A percentile compares a stretch with the other conserved stretches of the same genome.
Conservation (phyloP, 2,113 vertebrate genomes). For the Lipophrys pholis region DNA sequence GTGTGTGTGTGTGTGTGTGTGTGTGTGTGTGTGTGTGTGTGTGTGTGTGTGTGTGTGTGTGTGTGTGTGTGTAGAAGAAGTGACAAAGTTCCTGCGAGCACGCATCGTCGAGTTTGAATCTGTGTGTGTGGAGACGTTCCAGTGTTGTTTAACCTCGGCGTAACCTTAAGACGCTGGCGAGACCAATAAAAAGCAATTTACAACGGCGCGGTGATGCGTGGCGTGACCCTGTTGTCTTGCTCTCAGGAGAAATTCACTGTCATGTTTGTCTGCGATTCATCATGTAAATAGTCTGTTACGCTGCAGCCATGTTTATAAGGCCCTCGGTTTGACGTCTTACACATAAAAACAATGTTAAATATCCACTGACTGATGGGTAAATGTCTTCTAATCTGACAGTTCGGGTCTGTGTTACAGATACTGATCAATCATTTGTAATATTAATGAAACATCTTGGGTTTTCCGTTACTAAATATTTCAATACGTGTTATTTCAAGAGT, state of each 20-base stretch:
- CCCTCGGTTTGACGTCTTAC: too few relatives aligned
- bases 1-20: too few relatives aligned
- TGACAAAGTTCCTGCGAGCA: conserved; percentile 29
- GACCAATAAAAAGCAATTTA: conserved; percentile 80
- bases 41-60: too few relatives aligned
- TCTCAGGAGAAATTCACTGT: conserved; percentile 41
- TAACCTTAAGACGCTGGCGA: conserved; percentile 67
- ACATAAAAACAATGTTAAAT: too few relatives aligned
- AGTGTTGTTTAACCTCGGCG: conserved; percentile 55
- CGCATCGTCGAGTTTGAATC: conserved; percentile 45
- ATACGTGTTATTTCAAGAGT: too few relatives aligned
- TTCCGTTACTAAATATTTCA: too few relatives aligned
- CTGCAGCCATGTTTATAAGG: background rate
- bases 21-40: too few relatives aligned
- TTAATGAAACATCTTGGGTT: too few relatives aligned
- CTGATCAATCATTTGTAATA: too few relatives aligned
- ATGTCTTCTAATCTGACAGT: too few relatives aligned
- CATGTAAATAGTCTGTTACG: conserved; percentile 14
- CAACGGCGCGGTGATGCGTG: conserved; percentile 55
- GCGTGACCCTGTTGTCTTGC: conserved; percentile 41
- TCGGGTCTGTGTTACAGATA: too few relatives aligned
- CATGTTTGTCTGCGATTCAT: conserved; percentile 15
- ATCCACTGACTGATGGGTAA: too few relatives aligned
- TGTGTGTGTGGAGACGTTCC: conserved; percentile 44
- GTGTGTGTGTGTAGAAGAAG: background rate